A percentile compares a stretch with the other conserved stretches of the same genome.
Conservation (phyloP, 2,888 invertebrate species). For the Endotricha flammealis region DNA sequence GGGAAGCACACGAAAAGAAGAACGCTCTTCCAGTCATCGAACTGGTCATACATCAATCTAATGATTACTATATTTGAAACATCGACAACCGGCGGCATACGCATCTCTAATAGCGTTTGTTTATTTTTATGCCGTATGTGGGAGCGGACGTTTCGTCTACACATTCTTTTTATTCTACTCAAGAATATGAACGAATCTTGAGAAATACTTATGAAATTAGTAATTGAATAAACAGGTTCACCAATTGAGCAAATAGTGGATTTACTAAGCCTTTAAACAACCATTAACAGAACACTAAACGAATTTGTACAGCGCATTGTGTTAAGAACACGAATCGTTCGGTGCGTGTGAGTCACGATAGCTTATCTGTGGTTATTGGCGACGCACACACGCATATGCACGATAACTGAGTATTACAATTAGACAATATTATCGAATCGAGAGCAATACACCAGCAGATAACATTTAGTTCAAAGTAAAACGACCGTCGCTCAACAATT, state of each 20-base stretch:
- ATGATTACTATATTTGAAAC: neutral
- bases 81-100: too few species aligned
- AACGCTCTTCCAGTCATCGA: too few species aligned
- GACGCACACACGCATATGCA: neutral
- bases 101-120: too few species aligned
- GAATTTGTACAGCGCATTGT: too few species aligned
- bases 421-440: slow-evolving; percentile 31
- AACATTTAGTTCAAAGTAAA: slow-evolving; percentile 16
- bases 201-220: slow-evolving; percentile 11
- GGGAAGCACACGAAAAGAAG: too few species aligned
- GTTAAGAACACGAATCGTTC: neutral
- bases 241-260: slow-evolving; percentile 8
- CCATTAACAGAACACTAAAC: slow-evolving; percentile 3
- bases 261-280: slow-evolving; percentile 10
- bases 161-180: slow-evolving; percentile 42
- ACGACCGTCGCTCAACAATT: slow-evolving; percentile 2
- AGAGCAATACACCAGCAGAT: slow-evolving; percentile 25
- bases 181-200: slow-evolving; percentile 17
- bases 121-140: slow-evolving; percentile 58
- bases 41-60: too few species aligned
- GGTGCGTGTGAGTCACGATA: slow-evolving; percentile 11
- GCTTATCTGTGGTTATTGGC: slow-evolving; percentile 12
- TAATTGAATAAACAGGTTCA: slow-evolving; percentile 1
- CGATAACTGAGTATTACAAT: slow-evolving; percentile 19
- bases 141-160: slow-evolving; percentile 56